These are phyloP conservation scores for Drosophila niveifrons DNA, from an alignment of 2,888 invertebrate genomes.

Conservation along the genomic window DNA sequence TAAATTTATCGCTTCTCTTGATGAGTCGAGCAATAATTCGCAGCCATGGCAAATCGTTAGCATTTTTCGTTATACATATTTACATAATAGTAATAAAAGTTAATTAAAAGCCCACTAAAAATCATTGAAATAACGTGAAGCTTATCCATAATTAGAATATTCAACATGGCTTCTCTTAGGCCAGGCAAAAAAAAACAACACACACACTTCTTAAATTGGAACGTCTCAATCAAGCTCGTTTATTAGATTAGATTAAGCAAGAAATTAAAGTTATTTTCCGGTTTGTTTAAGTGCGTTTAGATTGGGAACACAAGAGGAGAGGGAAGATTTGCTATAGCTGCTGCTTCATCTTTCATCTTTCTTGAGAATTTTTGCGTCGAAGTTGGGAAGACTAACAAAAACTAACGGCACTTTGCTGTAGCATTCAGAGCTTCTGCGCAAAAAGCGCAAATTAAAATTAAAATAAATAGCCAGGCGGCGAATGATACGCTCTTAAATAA, in stretches of 20 bases:
- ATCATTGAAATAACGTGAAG: not conserved
- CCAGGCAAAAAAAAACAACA: not conserved
- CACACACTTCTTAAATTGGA: slow-evolving; percentile 7
- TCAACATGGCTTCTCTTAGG: not conserved
- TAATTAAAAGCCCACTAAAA: not conserved
- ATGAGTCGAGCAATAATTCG: not conserved
- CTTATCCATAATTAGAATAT: slow-evolving; percentile 9
- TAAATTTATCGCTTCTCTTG: too few relatives aligned
- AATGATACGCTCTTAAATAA: slow-evolving; percentile 51
- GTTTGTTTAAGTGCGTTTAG: slow-evolving; percentile 37
- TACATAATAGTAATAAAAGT: not conserved
- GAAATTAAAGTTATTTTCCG: slow-evolving; percentile 28
- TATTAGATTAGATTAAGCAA: slow-evolving; percentile 32
- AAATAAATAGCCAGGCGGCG: slow-evolving; percentile 56
- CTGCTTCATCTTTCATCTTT: slow-evolving; percentile 36
- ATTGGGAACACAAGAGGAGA: not conserved
- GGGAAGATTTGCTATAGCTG: not conserved
- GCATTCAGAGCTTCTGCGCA: slow-evolving; percentile 30
- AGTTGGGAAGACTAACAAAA: slow-evolving; percentile 22
- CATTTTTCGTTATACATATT: not conserved
- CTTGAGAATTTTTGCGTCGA: slow-evolving; percentile 35
- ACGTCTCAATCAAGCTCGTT: slow-evolving; percentile 23
- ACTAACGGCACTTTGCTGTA: slow-evolving; percentile 55
- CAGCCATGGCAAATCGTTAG: not conserved
- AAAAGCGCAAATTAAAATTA: slow-evolving; percentile 60